Percentiles rank a stretch among this genome's conserved stretches.
Evolutionary conservation across 2,888 invertebrate species (phyloP).

Genomic region (Agrotis puta): DNA sequence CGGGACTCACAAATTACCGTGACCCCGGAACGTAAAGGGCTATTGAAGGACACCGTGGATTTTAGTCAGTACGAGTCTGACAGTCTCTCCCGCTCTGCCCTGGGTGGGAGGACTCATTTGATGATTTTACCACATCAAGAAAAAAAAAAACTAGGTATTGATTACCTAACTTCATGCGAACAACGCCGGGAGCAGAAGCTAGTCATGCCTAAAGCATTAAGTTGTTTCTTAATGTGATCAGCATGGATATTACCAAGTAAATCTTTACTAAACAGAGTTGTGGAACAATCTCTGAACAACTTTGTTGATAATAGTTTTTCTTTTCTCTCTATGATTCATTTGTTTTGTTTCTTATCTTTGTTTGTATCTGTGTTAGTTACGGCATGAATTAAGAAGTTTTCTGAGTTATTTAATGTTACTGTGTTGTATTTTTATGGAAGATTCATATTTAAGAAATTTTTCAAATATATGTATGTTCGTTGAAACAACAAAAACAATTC

Average conservation of each 20-base stretch:
- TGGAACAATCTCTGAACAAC: slow-evolving; percentile 43
- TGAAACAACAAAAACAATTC: too few relatives aligned
- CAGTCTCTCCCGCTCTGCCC: too few relatives aligned
- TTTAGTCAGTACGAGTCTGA: too few relatives aligned
- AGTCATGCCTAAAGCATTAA: slow-evolving; percentile 24
- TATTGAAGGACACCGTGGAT: too few relatives aligned
- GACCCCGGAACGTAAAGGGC: too few relatives aligned
- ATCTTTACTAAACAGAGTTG: slow-evolving; percentile 50
- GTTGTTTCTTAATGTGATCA: slow-evolving; percentile 36
- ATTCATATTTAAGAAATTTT: not conserved
- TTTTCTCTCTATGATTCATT: slow-evolving; percentile 51
- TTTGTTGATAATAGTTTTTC: slow-evolving; percentile 62
- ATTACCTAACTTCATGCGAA: too few relatives aligned
- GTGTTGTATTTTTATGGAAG: not conserved
- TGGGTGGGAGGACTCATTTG: too few relatives aligned
- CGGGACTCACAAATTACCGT: too few relatives aligned
- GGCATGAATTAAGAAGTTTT: slow-evolving; percentile 22
- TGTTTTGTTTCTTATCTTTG: slow-evolving; percentile 39
- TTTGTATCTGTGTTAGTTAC: slow-evolving; percentile 27
- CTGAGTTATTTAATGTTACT: slow-evolving; percentile 1
- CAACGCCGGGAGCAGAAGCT: too few relatives aligned
- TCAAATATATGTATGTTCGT: too few relatives aligned
- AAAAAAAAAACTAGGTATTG: too few relatives aligned
- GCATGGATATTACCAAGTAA: slow-evolving; percentile 44
- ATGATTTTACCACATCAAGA: too few relatives aligned